Conservation (phyloP, 2,113 vertebrate species). For the Panthera leo region DNA sequence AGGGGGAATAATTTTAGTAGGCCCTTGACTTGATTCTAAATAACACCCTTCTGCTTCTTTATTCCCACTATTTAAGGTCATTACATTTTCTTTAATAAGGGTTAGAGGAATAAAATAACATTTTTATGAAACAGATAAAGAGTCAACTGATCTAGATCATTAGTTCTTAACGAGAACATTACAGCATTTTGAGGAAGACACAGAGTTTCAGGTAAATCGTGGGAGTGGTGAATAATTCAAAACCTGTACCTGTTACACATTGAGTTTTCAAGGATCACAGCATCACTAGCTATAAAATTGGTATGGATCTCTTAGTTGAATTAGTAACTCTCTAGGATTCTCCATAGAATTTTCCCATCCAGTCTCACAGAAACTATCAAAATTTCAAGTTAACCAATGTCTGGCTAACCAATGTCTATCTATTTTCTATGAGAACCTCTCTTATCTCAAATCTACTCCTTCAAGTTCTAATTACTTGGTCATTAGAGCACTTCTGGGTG, state of each 20-base stretch:
- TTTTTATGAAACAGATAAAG: not conserved
- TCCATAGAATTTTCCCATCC: not conserved
- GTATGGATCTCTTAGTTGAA: not conserved
- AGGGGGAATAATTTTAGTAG: not conserved
- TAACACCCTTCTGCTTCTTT: not conserved
- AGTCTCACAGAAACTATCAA: constrained; percentile 47
- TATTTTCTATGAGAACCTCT: constrained; percentile 5
- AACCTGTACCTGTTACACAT: not conserved
- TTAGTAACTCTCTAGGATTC: not conserved
- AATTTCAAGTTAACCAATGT: constrained; percentile 29
- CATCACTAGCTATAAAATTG: not conserved
- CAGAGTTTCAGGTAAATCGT: not conserved
- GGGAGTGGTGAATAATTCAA: not conserved
- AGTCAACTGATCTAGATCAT: not conserved
- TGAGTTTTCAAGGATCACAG: not conserved
- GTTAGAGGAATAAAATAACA: not conserved
- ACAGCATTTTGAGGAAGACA: not conserved
- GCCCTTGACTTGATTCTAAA: not conserved
- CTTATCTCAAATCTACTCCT: not conserved
- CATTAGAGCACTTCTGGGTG: not conserved
- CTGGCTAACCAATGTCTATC: not conserved
- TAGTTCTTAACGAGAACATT: not conserved
- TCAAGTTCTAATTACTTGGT: constrained; percentile 36
- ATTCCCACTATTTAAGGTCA: not conserved
- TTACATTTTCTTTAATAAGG: constrained; percentile 9